Conservation (phyloP, 2,113 vertebrate species). For the Neoarius graeffei region DNA sequence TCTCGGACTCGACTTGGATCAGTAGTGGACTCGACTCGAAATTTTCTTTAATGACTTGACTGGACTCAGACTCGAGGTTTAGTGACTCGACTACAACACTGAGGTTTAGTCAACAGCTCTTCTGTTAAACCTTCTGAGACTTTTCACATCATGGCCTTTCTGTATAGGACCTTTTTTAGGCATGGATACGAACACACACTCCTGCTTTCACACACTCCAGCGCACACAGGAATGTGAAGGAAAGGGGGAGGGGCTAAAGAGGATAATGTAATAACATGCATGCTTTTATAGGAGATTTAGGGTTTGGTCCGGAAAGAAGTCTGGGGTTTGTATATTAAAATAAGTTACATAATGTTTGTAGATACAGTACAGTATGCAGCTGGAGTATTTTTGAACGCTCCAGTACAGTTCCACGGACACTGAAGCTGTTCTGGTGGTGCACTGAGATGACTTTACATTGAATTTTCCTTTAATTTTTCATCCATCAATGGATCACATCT, state of each 20-base stretch:
- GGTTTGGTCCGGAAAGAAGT: not conserved
- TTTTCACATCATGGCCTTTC: not conserved
- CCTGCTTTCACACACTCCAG: not conserved
- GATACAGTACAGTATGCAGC: not conserved
- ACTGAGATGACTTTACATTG: not conserved
- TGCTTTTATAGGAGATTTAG: not conserved
- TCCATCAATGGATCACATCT: not conserved
- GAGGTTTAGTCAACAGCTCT: not conserved
- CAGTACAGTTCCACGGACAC: not conserved
- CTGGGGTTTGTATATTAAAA: not conserved
- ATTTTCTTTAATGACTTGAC: too few species aligned
- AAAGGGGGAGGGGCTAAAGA: not conserved
- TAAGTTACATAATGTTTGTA: not conserved
- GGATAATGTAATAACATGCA: not conserved
- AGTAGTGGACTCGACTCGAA: too few species aligned
- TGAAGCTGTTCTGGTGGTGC: not conserved
- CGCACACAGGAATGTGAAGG: not conserved
- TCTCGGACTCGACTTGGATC: too few species aligned
- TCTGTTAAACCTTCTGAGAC: not conserved
- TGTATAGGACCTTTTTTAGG: not conserved
- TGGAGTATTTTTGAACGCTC: not conserved
- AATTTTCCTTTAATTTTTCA: constrained; percentile 1
- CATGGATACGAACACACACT: not conserved
- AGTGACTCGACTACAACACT: too few species aligned
- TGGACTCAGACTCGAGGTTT: too few species aligned